A percentile compares a stretch with the other conserved stretches of the same genome.
Conservation (phyloP, 2,113 vertebrate genomes). For the Festucalex cinctus region DNA sequence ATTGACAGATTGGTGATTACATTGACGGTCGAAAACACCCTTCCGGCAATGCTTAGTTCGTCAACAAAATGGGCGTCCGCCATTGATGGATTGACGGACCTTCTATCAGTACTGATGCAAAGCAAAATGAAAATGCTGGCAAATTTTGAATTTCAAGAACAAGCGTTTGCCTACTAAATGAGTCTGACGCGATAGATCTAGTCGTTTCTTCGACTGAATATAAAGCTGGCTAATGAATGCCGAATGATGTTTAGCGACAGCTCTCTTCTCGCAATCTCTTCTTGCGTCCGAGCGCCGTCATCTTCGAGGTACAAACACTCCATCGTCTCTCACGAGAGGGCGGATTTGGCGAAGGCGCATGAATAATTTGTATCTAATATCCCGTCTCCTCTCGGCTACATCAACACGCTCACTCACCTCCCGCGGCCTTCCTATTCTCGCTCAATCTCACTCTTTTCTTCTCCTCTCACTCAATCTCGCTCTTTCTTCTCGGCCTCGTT, state of each 20-base stretch:
- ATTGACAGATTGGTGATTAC: too few relatives aligned
- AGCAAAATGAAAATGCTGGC: background rate
- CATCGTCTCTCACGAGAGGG: constrained; percentile 42
- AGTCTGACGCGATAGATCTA: background rate
- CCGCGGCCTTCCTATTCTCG: constrained; percentile 16
- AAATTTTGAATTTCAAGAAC: background rate
- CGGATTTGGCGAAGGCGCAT: constrained; percentile 43
- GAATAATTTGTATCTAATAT: constrained; percentile 69
- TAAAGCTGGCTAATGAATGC: background rate
- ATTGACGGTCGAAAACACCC: too few relatives aligned
- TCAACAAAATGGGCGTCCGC: too few relatives aligned
- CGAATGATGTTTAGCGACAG: background rate
- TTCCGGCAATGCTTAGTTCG: too few relatives aligned
- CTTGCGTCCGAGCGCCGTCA: constrained; percentile 15
- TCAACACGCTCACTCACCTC: constrained; percentile 48
- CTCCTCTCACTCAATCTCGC: background rate
- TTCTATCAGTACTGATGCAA: too few relatives aligned
- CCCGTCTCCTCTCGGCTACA: constrained; percentile 47
- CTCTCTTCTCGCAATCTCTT: background rate
- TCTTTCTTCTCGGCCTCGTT: constrained; percentile 7
- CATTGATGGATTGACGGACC: too few relatives aligned
- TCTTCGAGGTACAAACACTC: constrained; percentile 42
- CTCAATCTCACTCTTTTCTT: constrained; percentile 25
- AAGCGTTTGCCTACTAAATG: too few relatives aligned
- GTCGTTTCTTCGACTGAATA: background rate